These are phyloP conservation scores for Xenops minutus DNA, from an alignment of 2,797 vertebrate genomes.

Conservation along the genomic window DNA sequence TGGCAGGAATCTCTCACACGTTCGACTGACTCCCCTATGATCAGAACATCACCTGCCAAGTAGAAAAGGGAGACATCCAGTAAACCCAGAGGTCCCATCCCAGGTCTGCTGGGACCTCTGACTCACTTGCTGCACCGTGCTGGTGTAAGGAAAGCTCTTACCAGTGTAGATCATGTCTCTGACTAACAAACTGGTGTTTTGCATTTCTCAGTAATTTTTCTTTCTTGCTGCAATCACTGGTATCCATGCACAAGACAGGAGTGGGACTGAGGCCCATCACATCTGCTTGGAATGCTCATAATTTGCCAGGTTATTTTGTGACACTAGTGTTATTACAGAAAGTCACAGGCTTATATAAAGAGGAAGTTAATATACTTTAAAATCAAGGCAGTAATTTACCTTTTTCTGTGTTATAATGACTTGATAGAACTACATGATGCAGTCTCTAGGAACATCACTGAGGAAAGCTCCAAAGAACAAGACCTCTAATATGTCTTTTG, in stretches of 20 bases:
- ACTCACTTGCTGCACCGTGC: rapidly evolving
- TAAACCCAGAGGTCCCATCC: not conserved
- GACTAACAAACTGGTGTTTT: not conserved
- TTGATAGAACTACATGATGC: not conserved
- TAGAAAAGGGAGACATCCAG: not conserved
- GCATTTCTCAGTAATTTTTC: not conserved
- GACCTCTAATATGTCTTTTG: not conserved
- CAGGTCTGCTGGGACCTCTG: not conserved
- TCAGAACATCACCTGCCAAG: not conserved
- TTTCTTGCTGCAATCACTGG: not conserved
- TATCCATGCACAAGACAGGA: not conserved
- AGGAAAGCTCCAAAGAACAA: not conserved
- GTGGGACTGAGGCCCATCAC: not conserved
- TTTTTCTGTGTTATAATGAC: not conserved
- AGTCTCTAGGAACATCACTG: not conserved
- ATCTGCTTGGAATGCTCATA: not conserved
- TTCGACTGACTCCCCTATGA: rapidly evolving
- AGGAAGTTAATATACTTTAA: not conserved
- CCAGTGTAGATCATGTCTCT: not conserved
- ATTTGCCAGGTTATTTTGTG: not conserved
- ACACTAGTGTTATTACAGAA: not conserved
- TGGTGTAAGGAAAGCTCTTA: not conserved
- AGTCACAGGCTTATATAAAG: not conserved
- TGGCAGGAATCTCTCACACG: rapidly evolving
- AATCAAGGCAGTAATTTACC: not conserved